phyloP scores from a whole-genome alignment of 2,888 invertebrate genomes.

The Apodemia zela region DNA sequence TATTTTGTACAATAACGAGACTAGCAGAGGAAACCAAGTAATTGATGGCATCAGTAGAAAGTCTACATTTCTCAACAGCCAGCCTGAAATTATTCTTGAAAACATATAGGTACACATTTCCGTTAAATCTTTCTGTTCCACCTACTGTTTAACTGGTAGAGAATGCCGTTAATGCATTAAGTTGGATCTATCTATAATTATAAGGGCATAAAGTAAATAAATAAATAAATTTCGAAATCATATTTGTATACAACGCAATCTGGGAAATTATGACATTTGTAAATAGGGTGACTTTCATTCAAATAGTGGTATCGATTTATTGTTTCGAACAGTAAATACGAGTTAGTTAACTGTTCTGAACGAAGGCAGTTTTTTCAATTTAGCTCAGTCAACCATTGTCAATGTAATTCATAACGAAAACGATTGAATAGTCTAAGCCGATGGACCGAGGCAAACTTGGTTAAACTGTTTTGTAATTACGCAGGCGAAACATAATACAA shows the following conservation, averaged over 20 bases:
- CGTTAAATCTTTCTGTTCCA: no score
- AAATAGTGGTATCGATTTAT: not conserved
- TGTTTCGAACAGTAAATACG: slow-evolving; percentile 13
- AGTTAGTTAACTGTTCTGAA: slow-evolving; percentile 19
- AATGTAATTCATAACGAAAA: slow-evolving; percentile 10
- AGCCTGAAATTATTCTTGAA: no score
- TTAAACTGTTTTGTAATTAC: slow-evolving; percentile 7
- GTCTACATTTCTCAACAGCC: no score
- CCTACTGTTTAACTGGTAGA: no score
- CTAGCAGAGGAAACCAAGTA: no score
- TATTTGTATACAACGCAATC: not conserved
- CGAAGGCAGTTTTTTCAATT: slow-evolving; percentile 21
- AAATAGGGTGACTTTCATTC: not conserved
- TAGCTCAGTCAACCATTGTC: slow-evolving; percentile 19
- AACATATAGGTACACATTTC: no score
- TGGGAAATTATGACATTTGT: not conserved
- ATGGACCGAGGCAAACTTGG: not conserved
- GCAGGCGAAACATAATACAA: not conserved
- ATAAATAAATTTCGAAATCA: no score
- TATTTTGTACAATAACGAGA: no score
- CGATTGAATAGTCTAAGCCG: slow-evolving; percentile 17
- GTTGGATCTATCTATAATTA: no score
- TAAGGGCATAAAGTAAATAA: no score
- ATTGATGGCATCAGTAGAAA: no score
- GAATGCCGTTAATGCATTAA: no score